Conservation (phyloP, 1,140 invertebrate genomes). For the Popillia japonica region DNA sequence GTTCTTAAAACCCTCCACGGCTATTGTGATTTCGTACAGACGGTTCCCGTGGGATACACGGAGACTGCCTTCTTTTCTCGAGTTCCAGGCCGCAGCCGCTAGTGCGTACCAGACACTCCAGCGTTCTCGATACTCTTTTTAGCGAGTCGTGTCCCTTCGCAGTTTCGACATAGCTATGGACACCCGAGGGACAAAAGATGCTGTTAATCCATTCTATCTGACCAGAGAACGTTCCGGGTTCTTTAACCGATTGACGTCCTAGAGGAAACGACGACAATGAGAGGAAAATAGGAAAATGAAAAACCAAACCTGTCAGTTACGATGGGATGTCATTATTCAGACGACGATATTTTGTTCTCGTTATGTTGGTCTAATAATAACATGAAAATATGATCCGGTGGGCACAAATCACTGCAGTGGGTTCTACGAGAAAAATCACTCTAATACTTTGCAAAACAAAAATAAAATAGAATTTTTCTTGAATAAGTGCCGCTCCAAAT, state of each 20-base stretch:
- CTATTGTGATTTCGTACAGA: constrained; percentile 14
- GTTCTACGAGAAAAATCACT: too few relatives aligned
- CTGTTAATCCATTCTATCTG: constrained; percentile 22
- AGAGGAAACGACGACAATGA: constrained; percentile 4
- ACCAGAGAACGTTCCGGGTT: neutral
- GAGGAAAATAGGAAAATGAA: constrained; percentile 5
- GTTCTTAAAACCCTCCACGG: constrained; percentile 25
- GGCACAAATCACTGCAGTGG: too few relatives aligned
- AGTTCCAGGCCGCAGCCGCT: neutral
- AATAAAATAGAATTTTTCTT: too few relatives aligned
- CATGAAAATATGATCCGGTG: too few relatives aligned
- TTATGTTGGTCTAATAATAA: too few relatives aligned
- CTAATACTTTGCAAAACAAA: too few relatives aligned
- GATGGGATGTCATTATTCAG: constrained; percentile 2
- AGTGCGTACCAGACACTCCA: neutral
- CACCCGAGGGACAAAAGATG: constrained; percentile 19
- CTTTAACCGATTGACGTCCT: neutral
- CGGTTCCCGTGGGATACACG: neutral
- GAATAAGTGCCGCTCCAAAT: too few relatives aligned
- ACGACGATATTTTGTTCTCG: neutral
- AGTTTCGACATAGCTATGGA: neutral
- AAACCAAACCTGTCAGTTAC: constrained; percentile 27
- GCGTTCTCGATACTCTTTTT: constrained; percentile 20
- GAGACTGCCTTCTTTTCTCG: neutral
- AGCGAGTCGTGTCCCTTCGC: neutral